Evolutionary conservation across 2,797 vertebrate species (phyloP), one percentile per base, ranked within the genome.

Genomic region (Picus viridis): DNA sequence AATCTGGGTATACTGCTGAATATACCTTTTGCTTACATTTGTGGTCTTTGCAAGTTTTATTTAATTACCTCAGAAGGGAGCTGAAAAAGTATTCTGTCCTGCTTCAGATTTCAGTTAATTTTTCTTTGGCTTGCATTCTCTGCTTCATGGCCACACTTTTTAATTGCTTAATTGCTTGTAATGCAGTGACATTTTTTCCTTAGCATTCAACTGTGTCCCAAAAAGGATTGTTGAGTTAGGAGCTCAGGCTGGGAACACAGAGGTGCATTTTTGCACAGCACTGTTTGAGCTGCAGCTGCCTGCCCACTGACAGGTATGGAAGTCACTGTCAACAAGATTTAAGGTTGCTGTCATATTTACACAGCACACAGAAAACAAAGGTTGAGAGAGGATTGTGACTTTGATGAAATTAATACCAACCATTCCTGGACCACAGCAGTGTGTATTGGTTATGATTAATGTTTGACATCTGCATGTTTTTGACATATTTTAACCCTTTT

Each of bases 291-390:
- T 77, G 30, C 64, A 80, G 62, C 82, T 78, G 79, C 91, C 83
- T 94, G 58, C 53, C 74, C 30, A 7, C 70, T 95, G 90, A 89
- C 88, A 94, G 76, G 63, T 51, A 72, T 14, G 19, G 70, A 95
- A 96, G 49, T 64, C 86, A 87, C 82, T 96, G 93, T 91, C 95
- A 96, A 53, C 47, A 92, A 94, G 91, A 95, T 93, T 97, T 96
- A 95, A 96, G 94, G 90, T 93, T 90, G 73, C 91, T 94, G 94
- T 96, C 92, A 69, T 83, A 79, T 94, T 96, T 96, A 87, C 75
- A 86, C 64, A 94, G 49, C 17, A 9, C 59, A 6, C 8, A 72
- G 73, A 45, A 78, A 92, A 51, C 12, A 24, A 16, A 94, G 79
- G 61, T 86, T 92, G 88, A 79, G 70, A n/a, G 90, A 74, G 61